A percentile compares a stretch with the other conserved stretches of the same genome.
Evolutionary conservation across 2,888 invertebrate species (phyloP).

Genomic region (Scaptodrosophila latifasciaeformis): DNA sequence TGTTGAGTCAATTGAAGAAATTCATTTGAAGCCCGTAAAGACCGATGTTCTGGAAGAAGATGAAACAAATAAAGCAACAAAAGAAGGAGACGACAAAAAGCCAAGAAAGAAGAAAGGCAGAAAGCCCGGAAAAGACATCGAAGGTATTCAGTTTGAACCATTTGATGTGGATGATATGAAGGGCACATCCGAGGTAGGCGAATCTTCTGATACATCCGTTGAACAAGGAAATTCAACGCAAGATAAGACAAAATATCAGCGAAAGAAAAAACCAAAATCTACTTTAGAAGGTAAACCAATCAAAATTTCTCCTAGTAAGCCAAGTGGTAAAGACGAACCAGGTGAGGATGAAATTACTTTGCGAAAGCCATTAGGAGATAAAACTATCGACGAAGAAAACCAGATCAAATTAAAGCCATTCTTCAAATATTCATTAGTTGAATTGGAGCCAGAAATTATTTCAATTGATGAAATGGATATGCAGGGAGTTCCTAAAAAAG

Average conservation of each 20-base stretch:
- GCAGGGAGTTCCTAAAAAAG: slow-evolving; percentile 37
- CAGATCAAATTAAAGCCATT: slow-evolving; percentile 48
- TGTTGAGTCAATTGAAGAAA: slow-evolving; percentile 69
- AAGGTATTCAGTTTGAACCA: slow-evolving; percentile 44
- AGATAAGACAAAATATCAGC: slow-evolving; percentile 67
- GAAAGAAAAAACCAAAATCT: slow-evolving; percentile 59
- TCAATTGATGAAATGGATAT: slow-evolving; percentile 51
- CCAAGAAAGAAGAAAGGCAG: slow-evolving; percentile 48
- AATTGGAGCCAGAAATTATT: slow-evolving; percentile 51
- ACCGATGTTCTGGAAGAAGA: slow-evolving; percentile 30
- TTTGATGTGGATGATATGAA: slow-evolving; percentile 26
- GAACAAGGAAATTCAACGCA: slow-evolving; percentile 34
- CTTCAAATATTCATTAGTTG: slow-evolving; percentile 58
- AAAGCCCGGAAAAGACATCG: slow-evolving; percentile 40
- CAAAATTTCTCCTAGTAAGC: slow-evolving; percentile 71
- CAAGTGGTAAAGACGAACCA: slow-evolving; percentile 48
- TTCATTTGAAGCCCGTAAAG: slow-evolving; percentile 65
- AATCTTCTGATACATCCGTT: slow-evolving; percentile 6
- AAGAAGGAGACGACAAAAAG: slow-evolving; percentile 37
- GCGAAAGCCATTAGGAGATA: slow-evolving; percentile 49
- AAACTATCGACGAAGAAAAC: slow-evolving; percentile 39
- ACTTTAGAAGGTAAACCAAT: slow-evolving; percentile 36
- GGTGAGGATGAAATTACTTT: slow-evolving; percentile 62
- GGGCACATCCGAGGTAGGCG: slow-evolving; percentile 4
- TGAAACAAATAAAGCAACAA: slow-evolving; percentile 19